Base-by-base conservation (phyloP, 2,888 invertebrate species). In the Hermaeophaga mercurialis region DNA sequence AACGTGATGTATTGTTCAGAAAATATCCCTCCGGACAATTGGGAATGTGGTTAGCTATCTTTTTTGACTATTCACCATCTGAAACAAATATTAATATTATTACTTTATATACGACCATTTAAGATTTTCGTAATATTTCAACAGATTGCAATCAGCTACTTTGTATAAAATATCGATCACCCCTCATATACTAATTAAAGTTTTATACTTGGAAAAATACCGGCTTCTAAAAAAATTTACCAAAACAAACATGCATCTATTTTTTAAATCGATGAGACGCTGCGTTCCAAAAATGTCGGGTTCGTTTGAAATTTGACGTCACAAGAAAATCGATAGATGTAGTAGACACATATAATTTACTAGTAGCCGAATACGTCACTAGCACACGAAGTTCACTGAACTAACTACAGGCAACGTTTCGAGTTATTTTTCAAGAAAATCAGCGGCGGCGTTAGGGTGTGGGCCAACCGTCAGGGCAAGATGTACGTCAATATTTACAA, bases 71-170 rank as follows among this genome's bases (percentile, higher is more conserved):
- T 38, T 38, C 38, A 33, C 41, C 14, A 26, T 33, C 59, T 59
- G 38, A 18, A 59, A 59, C 36, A 52, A 55, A 49, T 6, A 43
- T n/a, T n/a, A n/a, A n/a, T n/a, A n/a, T n/a, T n/a, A n/a, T n/a
- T n/a, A n/a, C n/a, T n/a, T n/a, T n/a, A n/a, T n/a, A n/a, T n/a
- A n/a, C n/a, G n/a, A n/a, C n/a, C n/a, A n/a, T n/a, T n/a, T n/a
- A n/a, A n/a, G n/a, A n/a, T n/a, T n/a, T n/a, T n/a, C n/a, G n/a
- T n/a, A n/a, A n/a, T n/a, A n/a, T n/a, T n/a, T n/a, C n/a, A n/a
- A n/a, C n/a, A n/a, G n/a, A n/a, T n/a, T n/a, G n/a, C n/a, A n/a
- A n/a, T n/a, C n/a, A n/a, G n/a, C n/a, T n/a, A n/a, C n/a, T n/a
- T n/a, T n/a, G n/a, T n/a, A n/a, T n/a, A n/a, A n/a, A n/a, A n/a